phyloP scores from a whole-genome alignment of 2,797 vertebrate genomes.

The Sphenodon punctatus region DNA sequence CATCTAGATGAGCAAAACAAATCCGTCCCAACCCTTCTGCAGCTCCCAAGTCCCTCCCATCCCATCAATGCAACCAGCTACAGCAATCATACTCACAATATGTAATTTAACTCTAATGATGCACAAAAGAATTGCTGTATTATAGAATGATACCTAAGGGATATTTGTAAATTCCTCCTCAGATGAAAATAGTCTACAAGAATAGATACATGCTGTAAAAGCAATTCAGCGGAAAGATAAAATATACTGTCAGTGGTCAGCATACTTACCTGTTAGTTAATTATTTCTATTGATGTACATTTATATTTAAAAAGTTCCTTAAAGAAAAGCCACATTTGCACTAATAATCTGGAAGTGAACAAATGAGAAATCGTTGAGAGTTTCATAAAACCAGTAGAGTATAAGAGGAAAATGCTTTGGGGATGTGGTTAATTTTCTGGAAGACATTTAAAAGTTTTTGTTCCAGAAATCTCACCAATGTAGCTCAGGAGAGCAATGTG shows the following conservation, averaged over 20 bases:
- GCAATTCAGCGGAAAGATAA: neutral
- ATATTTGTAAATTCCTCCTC: neutral
- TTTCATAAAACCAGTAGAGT: neutral
- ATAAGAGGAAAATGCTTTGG: neutral
- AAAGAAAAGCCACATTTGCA: neutral
- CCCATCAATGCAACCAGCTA: neutral
- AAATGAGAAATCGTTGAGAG: neutral
- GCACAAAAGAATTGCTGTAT: neutral
- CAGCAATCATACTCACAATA: neutral
- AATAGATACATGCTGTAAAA: neutral
- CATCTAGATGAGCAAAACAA: neutral
- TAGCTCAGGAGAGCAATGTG: neutral
- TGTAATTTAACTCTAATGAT: neutral
- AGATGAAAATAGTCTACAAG: neutral
- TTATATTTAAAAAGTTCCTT: neutral
- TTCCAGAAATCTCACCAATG: neutral
- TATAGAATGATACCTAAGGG: conserved; percentile 5
- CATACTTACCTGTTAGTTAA: neutral
- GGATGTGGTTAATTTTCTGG: neutral
- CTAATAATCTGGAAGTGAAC: neutral
- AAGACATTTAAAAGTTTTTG: neutral
- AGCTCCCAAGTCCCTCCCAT: conserved; percentile 8
- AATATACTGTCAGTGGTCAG: neutral
- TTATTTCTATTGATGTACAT: neutral
- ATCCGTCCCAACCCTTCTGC: neutral